Evolutionary conservation across 2,888 invertebrate species (phyloP).

Genomic region (Melolontha melolontha): DNA sequence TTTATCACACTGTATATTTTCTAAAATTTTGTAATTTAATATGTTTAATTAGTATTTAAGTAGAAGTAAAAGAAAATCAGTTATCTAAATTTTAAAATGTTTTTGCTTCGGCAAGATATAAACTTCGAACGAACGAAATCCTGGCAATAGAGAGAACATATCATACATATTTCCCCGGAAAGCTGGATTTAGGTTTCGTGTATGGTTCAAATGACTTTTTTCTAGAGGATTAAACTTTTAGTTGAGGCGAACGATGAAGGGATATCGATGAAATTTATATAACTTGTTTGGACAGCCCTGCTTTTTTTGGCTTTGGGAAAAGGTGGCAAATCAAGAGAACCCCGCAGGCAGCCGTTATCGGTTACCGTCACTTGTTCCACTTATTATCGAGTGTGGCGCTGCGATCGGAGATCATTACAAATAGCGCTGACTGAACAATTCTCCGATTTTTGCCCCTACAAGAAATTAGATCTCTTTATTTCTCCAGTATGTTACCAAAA

Average conservation of each 20-base stretch:
- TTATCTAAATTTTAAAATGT: no score
- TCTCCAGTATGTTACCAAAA: slow-evolving; percentile 38
- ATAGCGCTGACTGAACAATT: slow-evolving; percentile 54
- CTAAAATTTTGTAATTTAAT: no score
- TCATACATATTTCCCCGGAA: no score
- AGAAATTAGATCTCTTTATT: slow-evolving; percentile 49
- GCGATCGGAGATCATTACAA: slow-evolving; percentile 53
- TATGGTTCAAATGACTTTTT: slow-evolving; percentile 13
- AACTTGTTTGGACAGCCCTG: slow-evolving; percentile 43
- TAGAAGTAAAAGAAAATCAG: no score
- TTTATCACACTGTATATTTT: no score
- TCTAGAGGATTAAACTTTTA: slow-evolving; percentile 29
- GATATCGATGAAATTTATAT: slow-evolving; percentile 41
- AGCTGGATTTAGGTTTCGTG: no score
- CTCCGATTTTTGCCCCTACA: slow-evolving; percentile 50
- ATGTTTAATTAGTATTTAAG: no score
- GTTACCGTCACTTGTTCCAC: slow-evolving; percentile 53
- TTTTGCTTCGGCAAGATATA: no score
- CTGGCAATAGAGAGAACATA: no score
- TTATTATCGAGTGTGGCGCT: slow-evolving; percentile 53
- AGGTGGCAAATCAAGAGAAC: slow-evolving; percentile 42
- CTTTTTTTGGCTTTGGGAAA: slow-evolving; percentile 41
- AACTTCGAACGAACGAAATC: no score
- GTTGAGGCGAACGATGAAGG: slow-evolving; percentile 22
- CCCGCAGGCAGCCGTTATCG: slow-evolving; percentile 52